phyloP scores from a whole-genome alignment of 2,113 vertebrate genomes.

The Epinephelus cyanopodus region DNA sequence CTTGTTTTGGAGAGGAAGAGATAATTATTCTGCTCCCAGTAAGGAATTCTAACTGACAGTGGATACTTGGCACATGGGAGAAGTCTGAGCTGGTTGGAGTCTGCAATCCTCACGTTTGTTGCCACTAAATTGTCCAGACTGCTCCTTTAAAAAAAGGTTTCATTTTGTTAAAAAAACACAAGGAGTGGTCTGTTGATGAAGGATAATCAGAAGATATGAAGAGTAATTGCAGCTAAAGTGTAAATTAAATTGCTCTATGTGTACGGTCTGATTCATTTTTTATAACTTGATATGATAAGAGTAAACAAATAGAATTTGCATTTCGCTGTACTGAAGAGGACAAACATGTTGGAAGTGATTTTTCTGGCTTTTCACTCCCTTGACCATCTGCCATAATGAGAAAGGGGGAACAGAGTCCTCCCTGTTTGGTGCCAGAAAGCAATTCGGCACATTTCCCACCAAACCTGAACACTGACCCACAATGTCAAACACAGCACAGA shows the following conservation, averaged over 20 bases:
- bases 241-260: background rate
- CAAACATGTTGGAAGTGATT: conserved; percentile 10
- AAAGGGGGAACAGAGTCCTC: conserved; percentile 3
- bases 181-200: background rate
- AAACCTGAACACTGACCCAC: conserved; percentile 30
- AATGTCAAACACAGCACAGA: conserved; percentile 1
- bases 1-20: too few species aligned
- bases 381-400: conserved; percentile 34
- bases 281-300: background rate
- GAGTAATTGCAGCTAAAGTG: background rate
- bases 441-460: conserved; percentile 22
- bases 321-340: conserved; percentile 1
- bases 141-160: background rate
- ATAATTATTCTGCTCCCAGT: too few species aligned
- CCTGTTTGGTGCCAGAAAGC: conserved; percentile 21
- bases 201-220: background rate
- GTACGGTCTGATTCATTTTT: background rate
- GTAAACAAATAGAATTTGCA: background rate
- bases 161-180: background rate
- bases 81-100: too few species aligned
- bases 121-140: too few species aligned
- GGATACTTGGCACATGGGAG: too few species aligned
- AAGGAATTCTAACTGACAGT: too few species aligned
- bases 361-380: conserved; percentile 2
- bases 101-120: too few species aligned